Conservation (phyloP, 2,888 invertebrate species). For the Heliconius charithonia region DNA sequence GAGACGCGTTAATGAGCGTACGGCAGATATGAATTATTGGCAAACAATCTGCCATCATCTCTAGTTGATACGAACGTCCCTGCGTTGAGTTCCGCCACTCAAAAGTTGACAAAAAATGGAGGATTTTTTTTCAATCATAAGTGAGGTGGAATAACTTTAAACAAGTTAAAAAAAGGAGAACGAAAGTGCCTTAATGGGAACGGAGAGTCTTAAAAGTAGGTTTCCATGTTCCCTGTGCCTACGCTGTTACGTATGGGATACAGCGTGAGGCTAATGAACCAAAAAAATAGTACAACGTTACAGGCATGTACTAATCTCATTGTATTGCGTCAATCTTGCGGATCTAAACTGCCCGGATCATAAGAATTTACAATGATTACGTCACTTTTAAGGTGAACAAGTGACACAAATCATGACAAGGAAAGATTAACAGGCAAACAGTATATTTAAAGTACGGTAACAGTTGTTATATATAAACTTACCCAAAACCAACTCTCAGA, state of each 20-base stretch:
- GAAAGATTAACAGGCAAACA: background rate
- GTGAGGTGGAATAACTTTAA: too few species aligned
- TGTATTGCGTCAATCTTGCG: conserved; percentile 34
- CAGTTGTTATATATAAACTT: background rate
- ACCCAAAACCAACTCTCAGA: too few species aligned
- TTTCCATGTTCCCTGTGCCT: too few species aligned
- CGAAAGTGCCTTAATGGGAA: too few species aligned
- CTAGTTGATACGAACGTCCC: background rate
- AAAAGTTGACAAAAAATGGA: too few species aligned
- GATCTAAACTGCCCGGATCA: conserved; percentile 15
- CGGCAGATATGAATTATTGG: conserved; percentile 2
- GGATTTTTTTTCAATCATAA: too few species aligned
- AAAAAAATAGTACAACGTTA: too few species aligned
- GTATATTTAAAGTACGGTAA: background rate
- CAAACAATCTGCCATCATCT: conserved; percentile 6
- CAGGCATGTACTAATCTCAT: conserved; percentile 6
- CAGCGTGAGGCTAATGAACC: too few species aligned
- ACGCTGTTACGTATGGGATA: too few species aligned
- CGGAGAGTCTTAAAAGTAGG: too few species aligned
- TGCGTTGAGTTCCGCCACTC: too few species aligned
- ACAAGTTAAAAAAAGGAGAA: too few species aligned
- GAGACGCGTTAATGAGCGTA: conserved; percentile 4
- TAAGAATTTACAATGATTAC: conserved; percentile 25
- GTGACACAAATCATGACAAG: conserved; percentile 7
- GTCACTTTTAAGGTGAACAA: conserved; percentile 26